A percentile compares a stretch with the other conserved stretches of the same genome.
Evolutionary conservation across 92 coral and sea anemone species (phyloP).

Genomic region (Porites divaricata): DNA sequence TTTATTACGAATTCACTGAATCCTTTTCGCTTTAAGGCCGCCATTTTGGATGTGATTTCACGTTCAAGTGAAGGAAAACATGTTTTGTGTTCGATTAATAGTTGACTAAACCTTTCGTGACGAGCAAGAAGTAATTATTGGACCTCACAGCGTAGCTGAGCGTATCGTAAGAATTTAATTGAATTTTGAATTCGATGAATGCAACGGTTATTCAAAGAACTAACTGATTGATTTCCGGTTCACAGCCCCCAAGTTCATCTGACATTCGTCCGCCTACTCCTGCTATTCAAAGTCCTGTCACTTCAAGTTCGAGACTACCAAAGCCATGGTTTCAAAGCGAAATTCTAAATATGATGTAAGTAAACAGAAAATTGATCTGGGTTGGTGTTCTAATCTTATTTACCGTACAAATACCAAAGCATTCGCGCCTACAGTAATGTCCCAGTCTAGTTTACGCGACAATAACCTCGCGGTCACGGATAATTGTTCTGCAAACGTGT

Average conservation of each 20-base stretch:
- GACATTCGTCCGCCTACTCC: conserved; percentile 78
- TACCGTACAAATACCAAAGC: conserved; percentile 9
- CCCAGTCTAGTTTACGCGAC: conserved; percentile 26
- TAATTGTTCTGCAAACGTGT: conserved; percentile 43
- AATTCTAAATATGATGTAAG: conserved; percentile 98
- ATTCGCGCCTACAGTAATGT: background rate
- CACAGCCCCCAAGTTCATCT: conserved; percentile 74
- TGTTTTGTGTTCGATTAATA: conserved; percentile 3
- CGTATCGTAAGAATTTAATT: conserved; percentile 61
- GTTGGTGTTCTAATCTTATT: conserved; percentile 29
- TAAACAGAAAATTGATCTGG: conserved; percentile 40
- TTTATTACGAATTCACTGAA: background rate
- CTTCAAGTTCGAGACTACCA: conserved; percentile 70
- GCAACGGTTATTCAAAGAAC: conserved; percentile 49
- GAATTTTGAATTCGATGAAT: conserved; percentile 52
- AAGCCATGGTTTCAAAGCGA: conserved; percentile 98
- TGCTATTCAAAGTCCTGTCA: conserved; percentile 78
- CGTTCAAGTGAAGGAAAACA: background rate
- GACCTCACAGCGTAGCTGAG: conserved; percentile 27
- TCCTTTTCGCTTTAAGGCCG: conserved; percentile 33
- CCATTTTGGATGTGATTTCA: conserved; percentile 73
- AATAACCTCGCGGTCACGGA: conserved; percentile 36
- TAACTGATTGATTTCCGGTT: conserved; percentile 83
- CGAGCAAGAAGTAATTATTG: conserved; percentile 18
- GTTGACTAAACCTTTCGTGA: conserved; percentile 31